These are phyloP conservation scores for Pyrrhosoma nymphula DNA, from an alignment of 2,888 invertebrate genomes.

Conservation along the genomic window DNA sequence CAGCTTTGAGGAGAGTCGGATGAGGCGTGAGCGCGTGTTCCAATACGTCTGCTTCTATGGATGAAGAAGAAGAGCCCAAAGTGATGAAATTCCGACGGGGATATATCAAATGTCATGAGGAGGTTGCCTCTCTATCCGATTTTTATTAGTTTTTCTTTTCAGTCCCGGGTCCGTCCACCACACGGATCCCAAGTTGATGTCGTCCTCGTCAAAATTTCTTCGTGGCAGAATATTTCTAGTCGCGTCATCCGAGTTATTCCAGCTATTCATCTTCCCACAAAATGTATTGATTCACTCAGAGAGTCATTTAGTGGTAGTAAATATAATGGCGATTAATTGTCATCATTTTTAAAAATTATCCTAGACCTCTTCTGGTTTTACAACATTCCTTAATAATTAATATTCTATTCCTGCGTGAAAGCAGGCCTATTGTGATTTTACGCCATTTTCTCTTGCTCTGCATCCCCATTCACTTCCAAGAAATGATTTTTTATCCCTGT, in stretches of 20 bases:
- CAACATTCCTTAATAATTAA: too few species aligned
- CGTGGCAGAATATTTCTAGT: not conserved
- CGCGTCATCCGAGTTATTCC: not conserved
- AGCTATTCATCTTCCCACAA: not conserved
- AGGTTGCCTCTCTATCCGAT: not conserved
- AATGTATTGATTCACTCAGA: not conserved
- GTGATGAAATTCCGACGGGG: not conserved
- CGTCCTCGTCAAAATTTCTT: not conserved
- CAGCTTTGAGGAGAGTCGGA: not conserved
- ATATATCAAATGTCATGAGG: slow-evolving; percentile 10
- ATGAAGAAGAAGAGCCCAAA: not conserved
- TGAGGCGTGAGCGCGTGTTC: not conserved
- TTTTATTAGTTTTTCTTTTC: not conserved
- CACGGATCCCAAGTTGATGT: not conserved
- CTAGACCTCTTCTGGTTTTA: too few species aligned
- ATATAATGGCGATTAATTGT: too few species aligned
- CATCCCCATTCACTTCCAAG: too few species aligned
- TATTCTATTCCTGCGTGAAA: too few species aligned
- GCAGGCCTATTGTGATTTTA: too few species aligned
- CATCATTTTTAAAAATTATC: too few species aligned
- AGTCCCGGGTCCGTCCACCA: not conserved
- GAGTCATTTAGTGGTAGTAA: too few species aligned
- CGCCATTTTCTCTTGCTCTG: too few species aligned
- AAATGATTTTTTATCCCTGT: too few species aligned
- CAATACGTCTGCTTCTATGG: not conserved